Percentiles rank a stretch among this genome's conserved stretches.
Conservation (phyloP, 2,113 vertebrate species). For the Xiphophorus maculatus region DNA sequence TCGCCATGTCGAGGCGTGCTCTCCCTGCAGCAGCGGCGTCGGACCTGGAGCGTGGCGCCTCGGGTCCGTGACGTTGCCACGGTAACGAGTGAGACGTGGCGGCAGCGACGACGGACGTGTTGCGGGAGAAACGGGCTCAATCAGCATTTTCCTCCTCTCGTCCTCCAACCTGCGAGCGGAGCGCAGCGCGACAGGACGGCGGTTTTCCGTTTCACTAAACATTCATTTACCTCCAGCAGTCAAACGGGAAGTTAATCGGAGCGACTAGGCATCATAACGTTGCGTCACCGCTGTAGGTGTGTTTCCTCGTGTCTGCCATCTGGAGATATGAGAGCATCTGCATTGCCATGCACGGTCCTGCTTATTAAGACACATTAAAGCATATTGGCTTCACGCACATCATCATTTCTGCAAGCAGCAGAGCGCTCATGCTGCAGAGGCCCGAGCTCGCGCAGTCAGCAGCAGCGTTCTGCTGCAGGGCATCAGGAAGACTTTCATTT, state of each 20-base stretch:
- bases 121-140: slow-evolving; percentile 39
- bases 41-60: slow-evolving; percentile 49
- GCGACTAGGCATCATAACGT: slow-evolving; percentile 73
- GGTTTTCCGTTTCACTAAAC: slow-evolving; percentile 77
- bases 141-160: slow-evolving; percentile 65
- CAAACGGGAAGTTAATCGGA: slow-evolving; percentile 79
- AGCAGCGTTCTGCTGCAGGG: slow-evolving; percentile 47
- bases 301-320: slow-evolving; percentile 42
- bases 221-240: slow-evolving; percentile 77
- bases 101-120: slow-evolving; percentile 46
- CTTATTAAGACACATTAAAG: slow-evolving; percentile 64
- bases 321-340: slow-evolving; percentile 39
- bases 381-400: slow-evolving; percentile 43
- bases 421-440: slow-evolving; percentile 48
- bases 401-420: slow-evolving; percentile 55
- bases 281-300: slow-evolving; percentile 46
- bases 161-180: slow-evolving; percentile 43
- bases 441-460: slow-evolving; percentile 57
- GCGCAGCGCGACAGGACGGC: slow-evolving; percentile 25
- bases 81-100: slow-evolving; percentile 58
- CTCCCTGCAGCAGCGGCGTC: slow-evolving; percentile 35
- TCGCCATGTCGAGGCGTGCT: neutral
- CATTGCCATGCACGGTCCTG: slow-evolving; percentile 14
- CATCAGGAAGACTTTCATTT: slow-evolving; percentile 21
- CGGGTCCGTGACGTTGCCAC: slow-evolving; percentile 46